Percentiles rank a stretch among this genome's conserved stretches.
These are phyloP conservation scores for Labrus mixtus DNA, from an alignment of 2,113 vertebrate species.

Conservation along the genomic window DNA sequence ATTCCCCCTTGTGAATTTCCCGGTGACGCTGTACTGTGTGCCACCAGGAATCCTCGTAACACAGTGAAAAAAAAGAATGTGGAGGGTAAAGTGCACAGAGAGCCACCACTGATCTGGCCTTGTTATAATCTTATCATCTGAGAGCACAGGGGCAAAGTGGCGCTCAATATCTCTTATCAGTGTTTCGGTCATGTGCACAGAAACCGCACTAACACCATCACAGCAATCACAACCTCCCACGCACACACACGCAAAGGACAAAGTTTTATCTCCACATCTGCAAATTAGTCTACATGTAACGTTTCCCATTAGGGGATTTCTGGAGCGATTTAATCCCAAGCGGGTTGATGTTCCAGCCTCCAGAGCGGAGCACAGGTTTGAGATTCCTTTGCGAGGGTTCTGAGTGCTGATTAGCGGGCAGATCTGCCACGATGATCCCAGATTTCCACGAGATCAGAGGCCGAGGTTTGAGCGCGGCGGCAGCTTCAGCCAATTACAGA, in stretches of 20 bases:
- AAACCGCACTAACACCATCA: conserved; percentile 18
- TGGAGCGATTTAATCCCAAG: conserved; percentile 66
- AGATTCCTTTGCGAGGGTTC: conserved; percentile 39
- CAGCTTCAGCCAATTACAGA: conserved; percentile 73
- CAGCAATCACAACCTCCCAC: conserved; percentile 27
- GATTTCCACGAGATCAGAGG: conserved; percentile 80
- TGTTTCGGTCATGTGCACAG: conserved; percentile 46
- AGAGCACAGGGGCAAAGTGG: conserved; percentile 59
- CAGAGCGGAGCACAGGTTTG: conserved; percentile 51
- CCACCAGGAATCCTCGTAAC: conserved; percentile 50
- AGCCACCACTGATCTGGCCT: conserved; percentile 54
- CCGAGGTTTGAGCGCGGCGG: conserved; percentile 28
- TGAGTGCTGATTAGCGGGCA: conserved; percentile 68
- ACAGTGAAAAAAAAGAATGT: conserved; percentile 7
- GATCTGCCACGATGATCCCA: conserved; percentile 77
- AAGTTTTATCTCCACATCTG: conserved; percentile 68
- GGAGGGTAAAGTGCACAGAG: conserved; percentile 68
- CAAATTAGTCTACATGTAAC: conserved; percentile 75
- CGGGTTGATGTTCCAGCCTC: conserved; percentile 57
- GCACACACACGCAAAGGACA: conserved; percentile 4
- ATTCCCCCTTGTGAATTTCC: conserved; percentile 76
- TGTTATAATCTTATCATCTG: conserved; percentile 70
- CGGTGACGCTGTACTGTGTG: conserved; percentile 45
- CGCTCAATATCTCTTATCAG: conserved; percentile 69
- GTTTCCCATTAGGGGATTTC: conserved; percentile 78